Evolutionary conservation across 1,140 invertebrate genomes (phyloP), one percentile per base, ranked within the genome.

Genomic region (Neuroterus valhalla): DNA sequence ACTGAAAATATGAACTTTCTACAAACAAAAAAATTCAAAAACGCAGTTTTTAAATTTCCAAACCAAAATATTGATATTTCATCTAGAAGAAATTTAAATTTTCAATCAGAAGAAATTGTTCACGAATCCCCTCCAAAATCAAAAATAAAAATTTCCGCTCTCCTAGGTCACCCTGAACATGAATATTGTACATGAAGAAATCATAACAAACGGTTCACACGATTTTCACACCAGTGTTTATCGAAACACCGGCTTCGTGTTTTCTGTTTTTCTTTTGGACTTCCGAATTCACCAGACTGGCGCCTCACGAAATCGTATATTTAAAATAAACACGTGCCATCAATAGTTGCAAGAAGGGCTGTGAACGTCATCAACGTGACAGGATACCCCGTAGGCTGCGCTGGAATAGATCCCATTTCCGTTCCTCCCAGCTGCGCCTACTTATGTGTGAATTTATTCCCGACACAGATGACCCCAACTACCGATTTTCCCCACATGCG

Each of bases 251-350:
- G 15, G 46, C 8, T 17, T 17, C 15, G 46, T n/a, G 46, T 46
- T 46, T 46, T 48, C 46, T 48, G 17, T 48, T 48, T 48, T 48
- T n/a, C 5, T 19, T 48, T 19, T 3, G 8, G 17, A 48, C 17
- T n/a, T 0, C 46, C 3, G 17, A 17, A 19, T 19, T 17, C 46
- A 48, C 17, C 8, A 8, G 46, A 48, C 46, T 17, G 46, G 46
- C 46, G 46, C 46, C 46, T n/a, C 2, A 48, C 46, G 46, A 48
- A 48, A 48, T 48, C 17, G n/a, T 19, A 5, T 48, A 48, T 48
- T 48, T 19, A 48, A 48, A 48, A 48, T 48, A 48, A 48, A 48
- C 46, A 48, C 15, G n/a, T 48, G 46, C 46, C 46, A 48, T 48
- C 15, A 19, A 48, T n/a, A n/a, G 45, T 46, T 48, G 46, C 17